A percentile compares a stretch with the other conserved stretches of the same genome.
phyloP scores from a whole-genome alignment of 2,797 vertebrate species.

The Varecia variegata region DNA sequence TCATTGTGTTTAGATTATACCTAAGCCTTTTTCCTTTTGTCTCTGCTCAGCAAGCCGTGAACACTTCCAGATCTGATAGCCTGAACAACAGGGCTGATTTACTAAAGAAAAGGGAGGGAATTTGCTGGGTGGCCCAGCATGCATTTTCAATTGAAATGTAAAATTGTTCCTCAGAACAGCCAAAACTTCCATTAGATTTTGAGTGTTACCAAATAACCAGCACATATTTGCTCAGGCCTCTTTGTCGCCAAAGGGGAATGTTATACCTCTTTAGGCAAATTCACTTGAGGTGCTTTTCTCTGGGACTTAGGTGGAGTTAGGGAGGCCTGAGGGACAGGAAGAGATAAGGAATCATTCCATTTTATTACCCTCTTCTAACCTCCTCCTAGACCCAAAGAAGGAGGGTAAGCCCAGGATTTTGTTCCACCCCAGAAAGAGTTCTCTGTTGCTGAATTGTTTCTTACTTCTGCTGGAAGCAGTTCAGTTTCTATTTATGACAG shows the following conservation, averaged over 20 bases:
- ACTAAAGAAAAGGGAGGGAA: background rate
- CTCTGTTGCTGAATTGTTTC: background rate
- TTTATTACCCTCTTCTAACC: background rate
- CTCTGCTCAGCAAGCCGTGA: background rate
- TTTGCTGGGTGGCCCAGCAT: background rate
- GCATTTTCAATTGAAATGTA: background rate
- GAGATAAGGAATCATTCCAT: background rate
- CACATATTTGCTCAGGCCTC: background rate
- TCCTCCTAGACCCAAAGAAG: background rate
- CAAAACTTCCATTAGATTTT: background rate
- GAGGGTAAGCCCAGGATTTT: background rate
- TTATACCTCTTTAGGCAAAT: background rate
- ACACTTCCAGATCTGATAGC: background rate
- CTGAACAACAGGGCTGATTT: background rate
- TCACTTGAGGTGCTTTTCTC: background rate
- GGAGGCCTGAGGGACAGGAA: background rate
- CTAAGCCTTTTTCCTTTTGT: background rate
- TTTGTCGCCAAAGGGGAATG: background rate
- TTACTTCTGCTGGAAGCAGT: background rate
- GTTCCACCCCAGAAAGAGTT: background rate
- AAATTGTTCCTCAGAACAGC: background rate
- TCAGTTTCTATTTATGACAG: background rate
- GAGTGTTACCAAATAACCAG: background rate
- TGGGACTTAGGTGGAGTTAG: background rate
- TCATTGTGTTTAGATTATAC: constrained; percentile 31